Evolutionary conservation across 2,888 invertebrate species (phyloP).

Genomic region (Cabera pusaria): DNA sequence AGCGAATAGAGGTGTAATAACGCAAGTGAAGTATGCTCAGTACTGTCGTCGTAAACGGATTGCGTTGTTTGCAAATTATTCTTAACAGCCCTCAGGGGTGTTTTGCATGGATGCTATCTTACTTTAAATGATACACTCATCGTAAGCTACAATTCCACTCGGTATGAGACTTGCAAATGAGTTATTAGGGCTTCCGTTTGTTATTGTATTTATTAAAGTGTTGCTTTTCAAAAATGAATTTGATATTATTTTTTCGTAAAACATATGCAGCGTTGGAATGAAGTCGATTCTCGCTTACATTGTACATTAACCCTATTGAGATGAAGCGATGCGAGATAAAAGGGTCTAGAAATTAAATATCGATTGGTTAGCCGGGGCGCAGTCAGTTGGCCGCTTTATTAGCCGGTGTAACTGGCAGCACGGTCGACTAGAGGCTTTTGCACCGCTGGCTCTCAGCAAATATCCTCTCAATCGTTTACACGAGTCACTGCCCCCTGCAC

Average conservation of each 20-base stretch:
- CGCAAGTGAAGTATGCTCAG: constrained; percentile 48
- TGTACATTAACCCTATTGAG: constrained; percentile 33
- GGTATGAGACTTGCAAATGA: constrained; percentile 18
- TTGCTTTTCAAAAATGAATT: no score
- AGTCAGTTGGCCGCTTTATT: constrained; percentile 62
- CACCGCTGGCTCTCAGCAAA: constrained; percentile 61
- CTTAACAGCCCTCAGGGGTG: constrained; percentile 44
- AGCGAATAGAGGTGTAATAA: constrained; percentile 66
- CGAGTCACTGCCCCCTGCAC: constrained; percentile 65
- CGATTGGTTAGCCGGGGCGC: constrained; percentile 53
- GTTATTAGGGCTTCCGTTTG: constrained; percentile 13
- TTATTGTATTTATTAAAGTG: constrained; percentile 1
- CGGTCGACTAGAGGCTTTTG: constrained; percentile 68
- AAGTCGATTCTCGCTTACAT: constrained; percentile 14
- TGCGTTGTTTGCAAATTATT: constrained; percentile 64
- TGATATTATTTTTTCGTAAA: no score
- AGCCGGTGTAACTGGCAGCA: constrained; percentile 43
- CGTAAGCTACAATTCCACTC: constrained; percentile 16
- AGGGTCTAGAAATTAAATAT: constrained; percentile 53
- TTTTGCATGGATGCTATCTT: constrained; percentile 42
- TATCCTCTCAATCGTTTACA: constrained; percentile 61
- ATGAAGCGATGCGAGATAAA: constrained; percentile 39
- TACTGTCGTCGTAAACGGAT: constrained; percentile 60
- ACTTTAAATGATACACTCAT: constrained; percentile 34
- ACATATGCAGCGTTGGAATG: background rate